Percentiles rank a stretch among this genome's conserved stretches.
phyloP scores from a whole-genome alignment of 2,888 invertebrate genomes.

The Yponomeuta malinellus region DNA sequence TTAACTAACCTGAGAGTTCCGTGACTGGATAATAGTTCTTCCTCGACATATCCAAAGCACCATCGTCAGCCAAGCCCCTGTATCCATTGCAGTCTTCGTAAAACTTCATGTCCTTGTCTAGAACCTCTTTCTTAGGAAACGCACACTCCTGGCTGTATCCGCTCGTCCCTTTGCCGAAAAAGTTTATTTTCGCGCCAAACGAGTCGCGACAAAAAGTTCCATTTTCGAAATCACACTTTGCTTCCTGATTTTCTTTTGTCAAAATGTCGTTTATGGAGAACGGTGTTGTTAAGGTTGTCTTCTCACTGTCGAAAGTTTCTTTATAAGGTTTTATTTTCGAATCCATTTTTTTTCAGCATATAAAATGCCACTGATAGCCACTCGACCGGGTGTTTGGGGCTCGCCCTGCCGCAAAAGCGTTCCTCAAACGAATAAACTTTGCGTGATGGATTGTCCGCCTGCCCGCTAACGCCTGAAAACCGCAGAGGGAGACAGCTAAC shows the following conservation, averaged over 20 bases:
- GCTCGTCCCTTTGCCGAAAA: constrained; percentile 41
- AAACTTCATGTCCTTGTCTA: constrained; percentile 57
- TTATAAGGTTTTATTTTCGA: constrained; percentile 58
- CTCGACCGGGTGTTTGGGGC: constrained; percentile 35
- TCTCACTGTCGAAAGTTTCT: constrained; percentile 60
- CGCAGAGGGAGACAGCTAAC: constrained; percentile 52
- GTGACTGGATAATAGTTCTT: constrained; percentile 65
- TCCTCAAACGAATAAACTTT: constrained; percentile 73
- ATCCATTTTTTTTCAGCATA: constrained; percentile 57
- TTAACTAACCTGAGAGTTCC: constrained; percentile 56
- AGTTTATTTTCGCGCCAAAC: constrained; percentile 61
- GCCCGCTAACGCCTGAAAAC: constrained; percentile 58
- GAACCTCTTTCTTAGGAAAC: constrained; percentile 53
- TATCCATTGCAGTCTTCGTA: constrained; percentile 58
- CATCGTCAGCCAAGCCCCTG: constrained; percentile 58
- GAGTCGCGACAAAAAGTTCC: constrained; percentile 48
- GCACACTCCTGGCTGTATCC: constrained; percentile 40
- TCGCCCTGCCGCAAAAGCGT: constrained; percentile 68
- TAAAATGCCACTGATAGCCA: constrained; percentile 30
- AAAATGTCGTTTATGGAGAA: constrained; percentile 85
- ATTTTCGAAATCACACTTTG: constrained; percentile 62
- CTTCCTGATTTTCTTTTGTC: constrained; percentile 68
- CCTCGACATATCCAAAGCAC: constrained; percentile 68
- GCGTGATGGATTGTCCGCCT: constrained; percentile 66
- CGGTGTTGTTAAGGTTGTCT: constrained; percentile 74